Conservation (phyloP, 2,888 invertebrate species). For the Synanthedon formicaeformis region DNA sequence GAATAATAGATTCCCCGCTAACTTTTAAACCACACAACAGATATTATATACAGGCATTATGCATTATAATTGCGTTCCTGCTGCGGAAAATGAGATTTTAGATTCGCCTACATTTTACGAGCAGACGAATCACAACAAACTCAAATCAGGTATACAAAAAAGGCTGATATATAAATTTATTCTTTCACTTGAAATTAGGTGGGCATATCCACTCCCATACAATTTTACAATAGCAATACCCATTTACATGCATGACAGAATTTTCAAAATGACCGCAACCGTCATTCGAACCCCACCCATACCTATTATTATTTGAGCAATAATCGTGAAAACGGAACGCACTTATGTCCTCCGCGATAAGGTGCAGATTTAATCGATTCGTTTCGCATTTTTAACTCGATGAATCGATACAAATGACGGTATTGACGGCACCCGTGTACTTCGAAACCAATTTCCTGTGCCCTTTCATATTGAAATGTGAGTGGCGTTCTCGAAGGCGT, state of each 20-base stretch:
- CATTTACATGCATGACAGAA: conserved; percentile 1
- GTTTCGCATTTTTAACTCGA: conserved; percentile 15
- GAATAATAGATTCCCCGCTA: no score
- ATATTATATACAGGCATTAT: no score
- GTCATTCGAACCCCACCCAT: not conserved
- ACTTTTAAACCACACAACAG: no score
- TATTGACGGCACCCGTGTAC: conserved; percentile 46
- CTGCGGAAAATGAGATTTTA: no score
- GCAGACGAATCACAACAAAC: no score
- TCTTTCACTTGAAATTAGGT: no score
- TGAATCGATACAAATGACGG: conserved; percentile 51
- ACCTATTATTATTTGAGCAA: not conserved
- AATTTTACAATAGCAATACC: not conserved
- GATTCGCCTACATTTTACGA: no score
- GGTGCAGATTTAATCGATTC: conserved; percentile 1
- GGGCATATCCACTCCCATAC: not conserved
- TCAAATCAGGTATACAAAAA: no score
- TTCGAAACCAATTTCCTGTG: conserved; percentile 65
- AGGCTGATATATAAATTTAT: no score
- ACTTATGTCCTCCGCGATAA: not conserved
- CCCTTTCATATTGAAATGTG: conserved; percentile 63
- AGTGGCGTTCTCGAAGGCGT: conserved; percentile 36
- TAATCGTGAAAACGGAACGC: not conserved
- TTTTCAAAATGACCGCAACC: not conserved
- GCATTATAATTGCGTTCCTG: no score